Evolutionary conservation across 2,113 vertebrate genomes (phyloP), one percentile per base, ranked within the genome.

Genomic region (Ivindomyrus marchei): DNA sequence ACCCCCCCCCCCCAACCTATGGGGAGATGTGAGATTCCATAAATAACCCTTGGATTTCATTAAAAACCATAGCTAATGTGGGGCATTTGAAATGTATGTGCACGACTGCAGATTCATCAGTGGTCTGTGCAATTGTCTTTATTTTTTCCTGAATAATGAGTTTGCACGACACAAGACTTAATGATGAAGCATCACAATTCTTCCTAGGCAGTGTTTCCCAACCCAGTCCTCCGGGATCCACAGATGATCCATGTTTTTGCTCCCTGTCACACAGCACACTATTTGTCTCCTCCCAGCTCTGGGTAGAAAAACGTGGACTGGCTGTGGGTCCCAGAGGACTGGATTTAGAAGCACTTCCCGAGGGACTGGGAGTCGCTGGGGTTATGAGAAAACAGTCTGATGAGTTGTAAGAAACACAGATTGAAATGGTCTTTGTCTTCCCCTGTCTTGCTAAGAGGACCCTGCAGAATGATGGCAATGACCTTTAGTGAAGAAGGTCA

Each of bases 61-160:
- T 45, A 85, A 85, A 85, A 53, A n/a, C 24, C 45, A 47, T 47
- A 92, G 94, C 90, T 90, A 94, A 94, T 92, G 93, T 88, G 90
- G 91, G 1, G 46, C 88, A 89, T 92, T 89, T 88, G 91, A 89
- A 90, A 92, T 92, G 94, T 93, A 58, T 83, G 88, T 58, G 94
- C 92, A 42, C 93, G 93, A 94, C 94, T 92, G 90, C 80, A 89
- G 91, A 93, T 88, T 91, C 89, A 91, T 91, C 89, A 92, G 92
- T 89, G 89, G 87, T 86, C 84, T 92, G 66, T 91, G 92, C 3
- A 36, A 91, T 90, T 91, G 46, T 39, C 85, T 13, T 56, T 77
- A 47, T 50, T 36, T 49, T 89, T 83, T 88, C 21, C 21, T 93
- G 92, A 94, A 89, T 89, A 90, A 94, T 93, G 89, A 90, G 92